Evolutionary conservation across 2,888 invertebrate genomes (phyloP), one percentile per base, ranked within the genome.

Genomic region (Mimumesa dahlbomi): DNA sequence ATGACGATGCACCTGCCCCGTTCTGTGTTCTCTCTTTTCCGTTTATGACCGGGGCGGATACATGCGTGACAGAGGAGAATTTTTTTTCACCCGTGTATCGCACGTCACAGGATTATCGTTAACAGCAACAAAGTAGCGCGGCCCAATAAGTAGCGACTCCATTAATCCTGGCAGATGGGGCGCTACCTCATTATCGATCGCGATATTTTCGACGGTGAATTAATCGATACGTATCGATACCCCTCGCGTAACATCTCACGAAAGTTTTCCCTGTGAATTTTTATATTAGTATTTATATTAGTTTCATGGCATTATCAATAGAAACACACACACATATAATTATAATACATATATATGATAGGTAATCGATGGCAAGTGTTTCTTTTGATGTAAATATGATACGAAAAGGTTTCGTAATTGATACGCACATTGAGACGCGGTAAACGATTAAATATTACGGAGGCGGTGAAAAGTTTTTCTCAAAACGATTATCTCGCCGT

Each of bases 1-100:
- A 82, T 61, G 82, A 82, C 79, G 82, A 77, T 40, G 80, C 81
- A 81, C 81, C 81, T 81, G 81, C 80, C 2, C 52, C 14, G 34
- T 38, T 31, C 43, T 36, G 11, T n/a, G n/a, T 22, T 48, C 31
- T 54, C 45, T 7, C 50, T 19, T 31, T 9, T n/a, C 31, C 61
- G 43, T 65, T 75, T 72, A 66, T 43, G 59, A 34, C 21, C 56
- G 40, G 65, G 50, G 54, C 64, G 73, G 61, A 73, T 57, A 56
- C 49, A 43, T 16, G 52, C 64, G 49, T 58, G 78, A 75, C 78
- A 48, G 62, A 57, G 53, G 62, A 29, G 53, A 52, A 53, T 56
- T 67, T 59, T 58, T 56, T 58, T 56, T 21, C 46, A n/a, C 36
- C 18, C 19, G 29, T 14, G 16, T 31, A 29, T 40, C 29, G 18